Percentiles rank a stretch among this genome's conserved stretches.
phyloP scores from a whole-genome alignment of 2,888 invertebrate species.

The Carabus problematicus region DNA sequence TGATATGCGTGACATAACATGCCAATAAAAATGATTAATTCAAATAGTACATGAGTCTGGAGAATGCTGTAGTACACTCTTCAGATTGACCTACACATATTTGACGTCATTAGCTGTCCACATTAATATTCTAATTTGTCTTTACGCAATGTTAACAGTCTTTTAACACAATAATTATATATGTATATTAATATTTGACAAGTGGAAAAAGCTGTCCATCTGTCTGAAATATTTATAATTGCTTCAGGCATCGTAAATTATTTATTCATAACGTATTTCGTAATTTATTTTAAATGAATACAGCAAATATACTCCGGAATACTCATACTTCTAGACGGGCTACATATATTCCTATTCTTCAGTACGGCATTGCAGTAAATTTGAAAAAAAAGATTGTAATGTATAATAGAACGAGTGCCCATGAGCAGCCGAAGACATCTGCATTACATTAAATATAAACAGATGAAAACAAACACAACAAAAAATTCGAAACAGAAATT shows the following conservation, averaged over 20 bases:
- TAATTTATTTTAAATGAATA: too few relatives aligned
- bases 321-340: too few relatives aligned
- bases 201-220: neutral
- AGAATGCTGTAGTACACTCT: neutral
- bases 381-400: too few relatives aligned
- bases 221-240: neutral
- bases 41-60: constrained; percentile 16
- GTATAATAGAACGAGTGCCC: too few relatives aligned
- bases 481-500: constrained; percentile 30
- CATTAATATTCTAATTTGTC: constrained; percentile 13
- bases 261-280: too few relatives aligned
- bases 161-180: constrained; percentile 5
- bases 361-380: too few relatives aligned
- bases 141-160: constrained; percentile 13
- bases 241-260: too few relatives aligned
- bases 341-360: too few relatives aligned
- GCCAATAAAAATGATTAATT: constrained; percentile 32
- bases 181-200: neutral
- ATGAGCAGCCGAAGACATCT: constrained; percentile 22
- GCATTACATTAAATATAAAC: constrained; percentile 35
- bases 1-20: constrained; percentile 29
- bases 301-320: too few relatives aligned
- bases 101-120: neutral
- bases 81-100: constrained; percentile 16
- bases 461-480: constrained; percentile 13